Evolutionary conservation across 2,888 invertebrate species (phyloP).

Genomic region (Chrysolina oricalcia): DNA sequence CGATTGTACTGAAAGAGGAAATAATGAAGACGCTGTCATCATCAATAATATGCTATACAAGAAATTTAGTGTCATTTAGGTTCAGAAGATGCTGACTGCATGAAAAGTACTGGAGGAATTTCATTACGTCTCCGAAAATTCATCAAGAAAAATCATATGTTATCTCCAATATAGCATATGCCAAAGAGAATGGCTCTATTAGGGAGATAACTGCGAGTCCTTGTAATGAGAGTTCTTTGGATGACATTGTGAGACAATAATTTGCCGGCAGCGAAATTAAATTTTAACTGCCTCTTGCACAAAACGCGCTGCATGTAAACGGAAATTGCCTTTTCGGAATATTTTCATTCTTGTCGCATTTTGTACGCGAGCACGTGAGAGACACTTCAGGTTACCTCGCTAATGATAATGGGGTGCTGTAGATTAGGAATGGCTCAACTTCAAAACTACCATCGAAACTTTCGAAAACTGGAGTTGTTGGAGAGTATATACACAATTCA

Average conservation of each 20-base stretch:
- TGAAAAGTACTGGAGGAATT: neutral
- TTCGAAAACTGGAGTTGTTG: neutral
- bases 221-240: conserved; percentile 38
- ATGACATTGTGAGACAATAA: conserved; percentile 45
- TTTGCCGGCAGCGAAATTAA: conserved; percentile 49
- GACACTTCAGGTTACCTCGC: conserved; percentile 37
- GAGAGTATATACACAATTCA: neutral
- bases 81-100: neutral
- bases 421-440: conserved; percentile 35
- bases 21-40: too few species aligned
- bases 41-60: too few species aligned
- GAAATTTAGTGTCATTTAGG: too few species aligned
- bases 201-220: conserved; percentile 1
- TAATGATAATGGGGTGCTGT: conserved; percentile 45
- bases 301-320: conserved; percentile 41
- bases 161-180: neutral
- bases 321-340: conserved; percentile 48
- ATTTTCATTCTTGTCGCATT: conserved; percentile 48
- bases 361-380: conserved; percentile 45
- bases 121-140: neutral
- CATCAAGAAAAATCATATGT: conserved; percentile 17
- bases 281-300: conserved; percentile 49
- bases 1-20: too few species aligned
- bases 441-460: neutral
- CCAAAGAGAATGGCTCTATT: conserved; percentile 29